Conservation (phyloP, 2,797 vertebrate genomes). For the Huso huso region DNA sequence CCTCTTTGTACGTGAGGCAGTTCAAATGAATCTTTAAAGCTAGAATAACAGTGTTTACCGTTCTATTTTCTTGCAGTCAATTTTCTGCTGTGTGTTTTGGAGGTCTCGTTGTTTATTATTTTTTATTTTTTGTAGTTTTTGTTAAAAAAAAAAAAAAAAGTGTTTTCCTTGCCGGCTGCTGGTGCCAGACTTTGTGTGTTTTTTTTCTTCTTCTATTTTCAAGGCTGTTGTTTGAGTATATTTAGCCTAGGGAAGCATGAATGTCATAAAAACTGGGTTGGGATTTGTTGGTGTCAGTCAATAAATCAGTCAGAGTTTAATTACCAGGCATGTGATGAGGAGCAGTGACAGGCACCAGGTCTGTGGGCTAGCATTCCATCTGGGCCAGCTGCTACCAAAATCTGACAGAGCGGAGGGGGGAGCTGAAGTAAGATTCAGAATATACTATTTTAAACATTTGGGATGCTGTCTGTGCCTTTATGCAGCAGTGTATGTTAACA, state of each 20-base stretch:
- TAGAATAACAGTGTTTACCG: slow-evolving; percentile 50
- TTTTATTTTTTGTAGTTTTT: background rate
- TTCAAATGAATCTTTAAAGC: slow-evolving; percentile 54
- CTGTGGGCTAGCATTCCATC: slow-evolving; percentile 70
- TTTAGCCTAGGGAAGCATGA: slow-evolving; percentile 75
- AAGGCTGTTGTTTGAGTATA: slow-evolving; percentile 56
- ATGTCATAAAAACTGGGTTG: slow-evolving; percentile 82
- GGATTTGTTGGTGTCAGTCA: slow-evolving; percentile 92
- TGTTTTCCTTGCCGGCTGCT: slow-evolving; percentile 34
- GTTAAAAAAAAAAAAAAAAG: slow-evolving; percentile 34
- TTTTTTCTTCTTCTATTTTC: slow-evolving; percentile 27
- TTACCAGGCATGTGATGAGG: slow-evolving; percentile 79
- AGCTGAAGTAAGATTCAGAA: background rate
- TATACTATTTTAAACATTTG: slow-evolving; percentile 14
- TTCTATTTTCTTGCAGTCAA: slow-evolving; percentile 22
- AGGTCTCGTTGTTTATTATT: too few species aligned
- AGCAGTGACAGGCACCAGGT: slow-evolving; percentile 68
- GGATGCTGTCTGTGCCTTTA: slow-evolving; percentile 14
- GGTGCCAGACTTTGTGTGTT: slow-evolving; percentile 18
- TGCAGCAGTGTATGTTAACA: slow-evolving; percentile 27
- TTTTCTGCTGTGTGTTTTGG: slow-evolving; percentile 7
- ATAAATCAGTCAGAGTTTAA: slow-evolving; percentile 95
- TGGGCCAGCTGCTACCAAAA: slow-evolving; percentile 58
- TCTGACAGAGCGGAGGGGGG: slow-evolving; percentile 27
- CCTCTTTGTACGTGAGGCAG: slow-evolving; percentile 46